These are phyloP conservation scores for Hephaestus fuliginosus DNA, from an alignment of 2,797 vertebrate genomes.

Conservation along the genomic window DNA sequence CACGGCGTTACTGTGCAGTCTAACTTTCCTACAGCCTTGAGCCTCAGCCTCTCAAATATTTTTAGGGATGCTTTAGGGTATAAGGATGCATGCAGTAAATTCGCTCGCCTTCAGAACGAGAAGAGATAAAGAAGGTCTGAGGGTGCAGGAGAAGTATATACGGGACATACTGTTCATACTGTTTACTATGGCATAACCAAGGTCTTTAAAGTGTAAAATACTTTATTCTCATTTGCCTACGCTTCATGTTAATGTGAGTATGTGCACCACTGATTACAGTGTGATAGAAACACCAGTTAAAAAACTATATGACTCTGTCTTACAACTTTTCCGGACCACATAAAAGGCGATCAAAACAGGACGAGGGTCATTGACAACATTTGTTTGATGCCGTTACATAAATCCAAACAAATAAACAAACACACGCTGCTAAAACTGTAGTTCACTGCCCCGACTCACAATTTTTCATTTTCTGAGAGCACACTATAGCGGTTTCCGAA, in stretches of 20 bases:
- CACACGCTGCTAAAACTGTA: conserved; percentile 67
- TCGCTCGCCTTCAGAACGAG: conserved; percentile 48
- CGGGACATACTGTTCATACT: conserved; percentile 48
- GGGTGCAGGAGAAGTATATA: conserved; percentile 63
- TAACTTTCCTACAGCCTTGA: conserved; percentile 61
- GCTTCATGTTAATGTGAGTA: conserved; percentile 50
- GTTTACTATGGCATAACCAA: conserved; percentile 53
- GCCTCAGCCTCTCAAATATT: conserved; percentile 58
- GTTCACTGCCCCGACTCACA: conserved; percentile 67
- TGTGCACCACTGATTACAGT: conserved; percentile 54
- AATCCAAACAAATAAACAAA: conserved; percentile 72
- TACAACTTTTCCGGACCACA: conserved; percentile 74
- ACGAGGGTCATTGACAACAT: conserved; percentile 71
- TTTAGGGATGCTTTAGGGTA: conserved; percentile 63
- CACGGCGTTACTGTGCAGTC: conserved; percentile 19
- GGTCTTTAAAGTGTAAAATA: conserved; percentile 45
- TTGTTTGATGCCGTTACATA: conserved; percentile 62
- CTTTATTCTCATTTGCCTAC: conserved; percentile 53
- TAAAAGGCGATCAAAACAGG: conserved; percentile 74
- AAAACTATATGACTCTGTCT: conserved; percentile 80
- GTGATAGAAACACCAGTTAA: conserved; percentile 74
- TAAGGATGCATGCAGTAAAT: conserved; percentile 73
- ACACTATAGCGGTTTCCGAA: conserved; percentile 63
- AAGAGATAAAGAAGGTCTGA: conserved; percentile 56
- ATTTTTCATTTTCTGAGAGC: conserved; percentile 63